These are phyloP conservation scores for Argyresthia albistria DNA, from an alignment of 2,888 invertebrate genomes.

Conservation along the genomic window DNA sequence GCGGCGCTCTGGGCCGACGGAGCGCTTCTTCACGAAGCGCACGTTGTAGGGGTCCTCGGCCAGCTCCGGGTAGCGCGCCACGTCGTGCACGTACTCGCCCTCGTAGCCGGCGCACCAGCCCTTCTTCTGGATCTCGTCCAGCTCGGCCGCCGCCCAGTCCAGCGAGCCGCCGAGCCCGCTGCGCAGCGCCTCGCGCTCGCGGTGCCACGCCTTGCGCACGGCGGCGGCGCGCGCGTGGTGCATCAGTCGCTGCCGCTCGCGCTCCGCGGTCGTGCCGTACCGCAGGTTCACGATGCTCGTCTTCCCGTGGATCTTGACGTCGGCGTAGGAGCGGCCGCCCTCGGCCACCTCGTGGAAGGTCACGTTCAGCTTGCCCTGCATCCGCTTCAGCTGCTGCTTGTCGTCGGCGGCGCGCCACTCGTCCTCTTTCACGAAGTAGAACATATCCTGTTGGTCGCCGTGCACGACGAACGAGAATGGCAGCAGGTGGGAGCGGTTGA, in stretches of 20 bases:
- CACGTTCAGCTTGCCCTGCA: slow-evolving; percentile 92
- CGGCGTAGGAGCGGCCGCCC: slow-evolving; percentile 82
- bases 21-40: slow-evolving; percentile 87
- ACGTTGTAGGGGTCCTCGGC: slow-evolving; percentile 97
- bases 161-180: slow-evolving; percentile 82
- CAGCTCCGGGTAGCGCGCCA: slow-evolving; percentile 90
- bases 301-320: slow-evolving; percentile 92
- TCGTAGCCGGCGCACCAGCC: slow-evolving; percentile 90
- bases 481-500: slow-evolving; percentile 89
- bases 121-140: slow-evolving; percentile 88
- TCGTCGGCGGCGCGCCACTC: slow-evolving; percentile 92
- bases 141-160: slow-evolving; percentile 91
- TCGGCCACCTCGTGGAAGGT: slow-evolving; percentile 91
- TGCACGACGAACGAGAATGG: slow-evolving; percentile 92
- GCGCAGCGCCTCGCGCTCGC: slow-evolving; percentile 88
- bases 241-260: slow-evolving; percentile 89
- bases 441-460: slow-evolving; percentile 91
- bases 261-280: slow-evolving; percentile 93
- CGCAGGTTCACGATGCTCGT: slow-evolving; percentile 93
- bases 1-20: slow-evolving; percentile 79
- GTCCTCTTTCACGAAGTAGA: slow-evolving; percentile 94
- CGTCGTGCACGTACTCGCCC: slow-evolving; percentile 93
- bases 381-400: slow-evolving; percentile 88
- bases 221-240: slow-evolving; percentile 93
- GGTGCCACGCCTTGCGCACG: slow-evolving; percentile 92